These are phyloP conservation scores for Sinohyriopsis cumingii DNA, from an alignment of 2,888 invertebrate species.

Conservation along the genomic window DNA sequence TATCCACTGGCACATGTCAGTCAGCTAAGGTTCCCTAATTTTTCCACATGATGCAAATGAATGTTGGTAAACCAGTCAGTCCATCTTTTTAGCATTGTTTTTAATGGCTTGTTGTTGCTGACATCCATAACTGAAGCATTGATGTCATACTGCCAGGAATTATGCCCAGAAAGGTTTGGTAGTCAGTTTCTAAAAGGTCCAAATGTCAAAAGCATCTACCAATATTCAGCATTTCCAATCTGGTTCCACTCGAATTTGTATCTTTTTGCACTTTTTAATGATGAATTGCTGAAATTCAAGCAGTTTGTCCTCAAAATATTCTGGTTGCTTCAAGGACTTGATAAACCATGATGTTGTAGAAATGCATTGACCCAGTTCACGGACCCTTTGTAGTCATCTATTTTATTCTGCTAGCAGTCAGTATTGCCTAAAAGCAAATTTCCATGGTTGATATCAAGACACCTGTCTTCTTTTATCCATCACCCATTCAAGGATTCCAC, in stretches of 20 bases:
- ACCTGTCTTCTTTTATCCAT: neutral
- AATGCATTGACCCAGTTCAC: conserved; percentile 5
- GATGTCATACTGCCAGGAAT: no score
- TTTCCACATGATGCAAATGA: conserved; percentile 1
- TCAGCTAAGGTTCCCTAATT: conserved; percentile 13
- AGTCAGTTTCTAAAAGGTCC: no score
- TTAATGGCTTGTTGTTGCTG: no score
- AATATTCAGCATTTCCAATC: conserved; percentile 17
- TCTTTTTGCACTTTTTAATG: neutral
- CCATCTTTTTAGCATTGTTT: no score
- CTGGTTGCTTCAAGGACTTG: conserved; percentile 12
- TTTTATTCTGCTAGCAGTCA: neutral
- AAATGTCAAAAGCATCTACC: conserved; percentile 15
- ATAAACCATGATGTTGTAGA: conserved; percentile 6
- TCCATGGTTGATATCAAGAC: neutral
- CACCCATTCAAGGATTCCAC: no score
- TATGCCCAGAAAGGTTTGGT: no score
- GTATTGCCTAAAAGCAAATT: neutral
- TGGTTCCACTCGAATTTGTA: conserved; percentile 8
- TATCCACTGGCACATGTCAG: conserved; percentile 17
- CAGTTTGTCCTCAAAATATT: conserved; percentile 13
- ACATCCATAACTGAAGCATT: no score
- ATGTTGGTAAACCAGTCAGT: no score
- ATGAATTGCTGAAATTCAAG: conserved; percentile 6
- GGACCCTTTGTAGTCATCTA: conserved; percentile 3